These are phyloP conservation scores for Bungarus multicinctus DNA, from an alignment of 2,113 vertebrate species.

Conservation along the genomic window DNA sequence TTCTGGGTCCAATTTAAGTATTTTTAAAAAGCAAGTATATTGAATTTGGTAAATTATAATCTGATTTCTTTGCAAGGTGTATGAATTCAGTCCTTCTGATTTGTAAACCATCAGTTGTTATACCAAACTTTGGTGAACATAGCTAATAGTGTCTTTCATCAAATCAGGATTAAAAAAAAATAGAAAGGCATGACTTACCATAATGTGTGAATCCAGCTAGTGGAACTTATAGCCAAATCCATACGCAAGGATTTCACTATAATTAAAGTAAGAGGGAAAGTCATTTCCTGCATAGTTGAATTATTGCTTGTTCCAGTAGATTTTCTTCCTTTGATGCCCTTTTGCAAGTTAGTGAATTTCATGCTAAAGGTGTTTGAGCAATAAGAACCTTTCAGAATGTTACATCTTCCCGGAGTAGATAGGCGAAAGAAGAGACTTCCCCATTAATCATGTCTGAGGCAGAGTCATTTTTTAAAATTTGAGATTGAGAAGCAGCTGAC, in stretches of 20 bases:
- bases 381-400: not conserved
- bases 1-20: not conserved
- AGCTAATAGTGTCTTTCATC: not conserved
- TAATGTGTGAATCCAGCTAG: not conserved
- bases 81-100: not conserved
- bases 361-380: not conserved
- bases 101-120: not conserved
- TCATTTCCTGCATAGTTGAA: not conserved
- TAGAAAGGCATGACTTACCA: not conserved
- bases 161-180: not conserved
- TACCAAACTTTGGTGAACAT: not conserved
- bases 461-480: not conserved
- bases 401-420: not conserved
- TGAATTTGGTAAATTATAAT: not conserved
- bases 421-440: not conserved
- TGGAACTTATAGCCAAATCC: not conserved
- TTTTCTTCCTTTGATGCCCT: not conserved
- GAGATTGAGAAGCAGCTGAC: not conserved
- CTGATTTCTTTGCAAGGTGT: not conserved
- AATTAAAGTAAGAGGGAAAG: constrained; percentile 11
- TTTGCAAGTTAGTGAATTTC: constrained; percentile 2
- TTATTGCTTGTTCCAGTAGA: not conserved
- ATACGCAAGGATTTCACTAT: not conserved
- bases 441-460: constrained; percentile 17
- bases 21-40: not conserved